Evolutionary conservation across 2,113 vertebrate species (phyloP), one percentile per base, ranked within the genome.

Genomic region (Rhadina sibilatrix): DNA sequence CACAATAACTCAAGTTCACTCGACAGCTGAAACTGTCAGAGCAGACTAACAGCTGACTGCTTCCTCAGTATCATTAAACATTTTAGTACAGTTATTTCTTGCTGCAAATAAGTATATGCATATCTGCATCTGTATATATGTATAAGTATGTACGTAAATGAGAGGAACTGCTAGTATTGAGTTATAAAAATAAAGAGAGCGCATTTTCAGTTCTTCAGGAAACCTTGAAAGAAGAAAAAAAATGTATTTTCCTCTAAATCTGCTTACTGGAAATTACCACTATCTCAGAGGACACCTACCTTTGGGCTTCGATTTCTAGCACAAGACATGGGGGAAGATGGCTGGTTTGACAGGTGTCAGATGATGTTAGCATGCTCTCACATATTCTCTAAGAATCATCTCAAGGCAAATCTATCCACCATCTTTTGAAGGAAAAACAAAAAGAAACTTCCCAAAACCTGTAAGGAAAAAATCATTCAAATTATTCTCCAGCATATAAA

Each of bases 21-120:
- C 25, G 56, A 88, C 70, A 95, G 83, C 64, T 94, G 85, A 96
- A 95, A 78, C 68, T 91, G 65, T 63, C 78, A 82, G 93, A 92
- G 61, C n/a, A 46, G 52, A 90, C 80, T 79, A 96, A 70, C 88
- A 94, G 76, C 91, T 95, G 90, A 76, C 81, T 91, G 78, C 75
- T 93, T 95, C 68, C 64, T 84, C 6, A 5, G 33, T 89, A 61
- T 61, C 63, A 94, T 83, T 95, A 87, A 84, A 89, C 28, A 15
- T 91, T 90, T 82, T 82, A 86, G 66, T 47, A 61, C 25, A 53
- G 38, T 87, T 86, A 78, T 72, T 86, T 92, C 53, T 93, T 83
- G 52, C 71, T 94, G 53, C 18, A 38, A 44, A 5, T 57, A 79
- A 65, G 11, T 33, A 37, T 20, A 35, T 20, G 8, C 7, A 70